Evolutionary conservation across 2,888 invertebrate species (phyloP).

Genomic region (Habroteleia sp.): DNA sequence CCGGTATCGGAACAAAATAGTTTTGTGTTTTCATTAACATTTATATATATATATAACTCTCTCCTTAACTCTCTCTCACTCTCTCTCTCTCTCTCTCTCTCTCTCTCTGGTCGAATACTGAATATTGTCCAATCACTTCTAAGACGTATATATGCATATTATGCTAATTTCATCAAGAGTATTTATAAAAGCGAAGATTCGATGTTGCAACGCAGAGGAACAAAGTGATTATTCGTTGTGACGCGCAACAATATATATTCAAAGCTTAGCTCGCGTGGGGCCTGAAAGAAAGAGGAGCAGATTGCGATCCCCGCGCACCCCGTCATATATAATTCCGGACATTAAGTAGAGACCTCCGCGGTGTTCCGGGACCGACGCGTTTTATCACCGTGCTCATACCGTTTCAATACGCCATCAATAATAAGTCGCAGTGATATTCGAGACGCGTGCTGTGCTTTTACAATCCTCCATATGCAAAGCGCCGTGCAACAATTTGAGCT

Average conservation of each 20-base stretch:
- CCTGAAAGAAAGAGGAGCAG: conserved; percentile 72
- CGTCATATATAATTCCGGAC: conserved; percentile 77
- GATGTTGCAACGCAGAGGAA: conserved; percentile 61
- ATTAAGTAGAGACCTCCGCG: conserved; percentile 80
- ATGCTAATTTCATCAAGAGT: conserved; percentile 23
- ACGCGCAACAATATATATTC: conserved; percentile 73
- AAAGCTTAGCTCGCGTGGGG: conserved; percentile 69
- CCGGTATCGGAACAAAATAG: no score
- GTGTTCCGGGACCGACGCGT: conserved; percentile 75
- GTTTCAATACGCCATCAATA: conserved; percentile 81
- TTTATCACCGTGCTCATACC: conserved; percentile 80
- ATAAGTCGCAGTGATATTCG: conserved; percentile 74
- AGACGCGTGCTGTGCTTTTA: conserved; percentile 69
- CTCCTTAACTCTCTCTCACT: no score
- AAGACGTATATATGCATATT: no score
- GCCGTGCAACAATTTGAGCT: conserved; percentile 54
- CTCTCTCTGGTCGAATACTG: no score
- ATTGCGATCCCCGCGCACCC: conserved; percentile 57
- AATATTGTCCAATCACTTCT: no score
- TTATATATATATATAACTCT: no score
- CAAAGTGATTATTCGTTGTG: conserved; percentile 72
- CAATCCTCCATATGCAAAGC: conserved; percentile 63
- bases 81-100: no score
- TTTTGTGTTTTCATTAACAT: no score
- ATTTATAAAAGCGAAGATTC: conserved; percentile 31